Evolutionary conservation across 2,113 vertebrate genomes (phyloP).

Genomic region (Halichoerus grypus): DNA sequence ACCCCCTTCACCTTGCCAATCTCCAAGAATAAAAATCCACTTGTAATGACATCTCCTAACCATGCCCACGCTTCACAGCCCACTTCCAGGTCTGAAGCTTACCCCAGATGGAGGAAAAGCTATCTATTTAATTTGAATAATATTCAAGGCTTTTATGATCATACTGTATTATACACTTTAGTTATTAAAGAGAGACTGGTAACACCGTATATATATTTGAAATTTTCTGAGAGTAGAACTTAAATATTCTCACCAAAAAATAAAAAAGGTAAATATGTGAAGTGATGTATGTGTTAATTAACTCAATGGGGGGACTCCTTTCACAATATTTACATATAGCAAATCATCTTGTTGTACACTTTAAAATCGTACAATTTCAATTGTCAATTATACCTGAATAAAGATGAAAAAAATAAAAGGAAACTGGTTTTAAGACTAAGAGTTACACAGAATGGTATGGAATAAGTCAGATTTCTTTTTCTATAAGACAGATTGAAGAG

Average conservation of each 20-base stretch:
- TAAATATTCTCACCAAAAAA: not conserved
- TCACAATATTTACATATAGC: not conserved
- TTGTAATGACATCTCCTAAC: not conserved
- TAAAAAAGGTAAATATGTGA: not conserved
- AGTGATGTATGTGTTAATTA: not conserved
- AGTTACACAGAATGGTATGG: not conserved
- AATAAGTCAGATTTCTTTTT: not conserved
- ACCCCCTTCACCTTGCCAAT: not conserved
- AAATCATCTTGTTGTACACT: not conserved
- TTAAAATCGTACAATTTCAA: not conserved
- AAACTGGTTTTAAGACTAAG: not conserved
- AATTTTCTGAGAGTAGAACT: not conserved
- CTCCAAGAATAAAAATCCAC: not conserved
- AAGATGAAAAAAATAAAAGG: not conserved
- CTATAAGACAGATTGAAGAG: not conserved
- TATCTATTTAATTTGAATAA: not conserved
- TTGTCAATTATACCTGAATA: not conserved
- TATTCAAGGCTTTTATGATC: not conserved
- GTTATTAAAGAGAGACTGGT: not conserved
- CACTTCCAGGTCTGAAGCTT: not conserved
- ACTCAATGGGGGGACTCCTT: not conserved
- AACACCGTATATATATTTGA: not conserved
- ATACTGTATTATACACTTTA: not conserved
- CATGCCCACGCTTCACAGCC: not conserved
- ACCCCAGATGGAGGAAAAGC: not conserved